phyloP scores from a whole-genome alignment of 2,797 vertebrate genomes.

The Odontamblyopus rebecca region DNA sequence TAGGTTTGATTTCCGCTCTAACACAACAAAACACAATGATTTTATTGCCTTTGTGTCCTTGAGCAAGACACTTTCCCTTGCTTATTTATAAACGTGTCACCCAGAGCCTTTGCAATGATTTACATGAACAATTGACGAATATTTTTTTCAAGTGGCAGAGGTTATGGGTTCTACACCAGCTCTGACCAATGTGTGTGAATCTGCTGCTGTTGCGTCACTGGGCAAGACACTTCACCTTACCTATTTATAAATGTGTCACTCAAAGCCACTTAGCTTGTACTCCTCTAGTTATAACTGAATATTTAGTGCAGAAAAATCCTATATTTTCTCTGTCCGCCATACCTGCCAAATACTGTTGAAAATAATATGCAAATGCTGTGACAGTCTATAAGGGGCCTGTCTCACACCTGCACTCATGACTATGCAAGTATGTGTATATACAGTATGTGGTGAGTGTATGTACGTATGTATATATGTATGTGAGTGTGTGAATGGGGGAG shows the following conservation, averaged over 20 bases:
- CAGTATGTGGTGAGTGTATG: background rate
- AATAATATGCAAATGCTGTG: conserved; percentile 8
- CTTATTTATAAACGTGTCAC: background rate
- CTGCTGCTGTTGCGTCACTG: background rate
- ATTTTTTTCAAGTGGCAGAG: too few relatives aligned
- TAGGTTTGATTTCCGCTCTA: background rate
- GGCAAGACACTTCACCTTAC: background rate
- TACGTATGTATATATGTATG: background rate
- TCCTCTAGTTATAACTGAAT: background rate
- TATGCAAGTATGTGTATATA: conserved; percentile 9
- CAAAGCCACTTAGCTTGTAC: background rate
- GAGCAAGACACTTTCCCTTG: background rate
- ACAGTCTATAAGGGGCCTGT: background rate
- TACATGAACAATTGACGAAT: too few relatives aligned
- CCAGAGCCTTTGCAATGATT: background rate
- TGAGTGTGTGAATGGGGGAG: conserved; percentile 31
- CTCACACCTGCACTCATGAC: conserved; percentile 6
- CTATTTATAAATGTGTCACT: background rate
- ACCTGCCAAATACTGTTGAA: background rate
- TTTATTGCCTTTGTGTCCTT: background rate
- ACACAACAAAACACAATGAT: background rate
- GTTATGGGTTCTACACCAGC: too few relatives aligned
- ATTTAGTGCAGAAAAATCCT: background rate
- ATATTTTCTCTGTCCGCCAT: background rate
- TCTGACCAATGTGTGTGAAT: background rate